phyloP scores from a whole-genome alignment of 2,888 invertebrate species.

The Hyppa rectilinea region DNA sequence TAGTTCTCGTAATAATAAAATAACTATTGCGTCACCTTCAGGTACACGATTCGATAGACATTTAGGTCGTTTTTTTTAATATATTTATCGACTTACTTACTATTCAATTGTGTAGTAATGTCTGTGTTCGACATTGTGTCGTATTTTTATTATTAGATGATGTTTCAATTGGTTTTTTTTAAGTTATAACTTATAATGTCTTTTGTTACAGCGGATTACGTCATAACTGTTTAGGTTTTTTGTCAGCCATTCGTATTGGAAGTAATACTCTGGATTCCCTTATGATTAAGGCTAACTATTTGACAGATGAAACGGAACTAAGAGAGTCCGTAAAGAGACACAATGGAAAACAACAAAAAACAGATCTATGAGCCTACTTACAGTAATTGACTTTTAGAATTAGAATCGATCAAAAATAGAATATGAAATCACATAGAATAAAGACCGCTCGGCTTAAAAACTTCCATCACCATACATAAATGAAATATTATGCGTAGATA shows the following conservation, averaged over 20 bases:
- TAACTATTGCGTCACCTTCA: conserved; percentile 41
- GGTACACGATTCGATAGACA: conserved; percentile 32
- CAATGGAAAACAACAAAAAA: no score
- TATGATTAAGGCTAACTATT: no score
- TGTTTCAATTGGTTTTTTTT: not conserved
- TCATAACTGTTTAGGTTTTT: not conserved
- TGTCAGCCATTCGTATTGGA: not conserved
- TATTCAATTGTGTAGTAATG: conserved; percentile 19
- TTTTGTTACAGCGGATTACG: not conserved
- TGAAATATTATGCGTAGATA: no score
- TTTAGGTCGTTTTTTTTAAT: conserved; percentile 53
- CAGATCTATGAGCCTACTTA: no score
- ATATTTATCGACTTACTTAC: conserved; percentile 16
- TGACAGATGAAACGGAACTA: no score
- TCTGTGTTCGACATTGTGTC: not conserved
- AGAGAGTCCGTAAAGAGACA: no score
- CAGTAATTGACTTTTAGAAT: no score
- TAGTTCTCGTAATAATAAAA: conserved; percentile 30
- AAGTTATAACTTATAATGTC: not conserved
- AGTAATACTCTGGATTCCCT: not conserved
- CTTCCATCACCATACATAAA: no score
- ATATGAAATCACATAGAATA: no score
- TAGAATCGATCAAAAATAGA: no score
- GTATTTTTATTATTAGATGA: not conserved
- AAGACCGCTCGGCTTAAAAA: no score